Evolutionary conservation across 2,888 invertebrate genomes (phyloP).

Genomic region (Pristionchus entomophagus): DNA sequence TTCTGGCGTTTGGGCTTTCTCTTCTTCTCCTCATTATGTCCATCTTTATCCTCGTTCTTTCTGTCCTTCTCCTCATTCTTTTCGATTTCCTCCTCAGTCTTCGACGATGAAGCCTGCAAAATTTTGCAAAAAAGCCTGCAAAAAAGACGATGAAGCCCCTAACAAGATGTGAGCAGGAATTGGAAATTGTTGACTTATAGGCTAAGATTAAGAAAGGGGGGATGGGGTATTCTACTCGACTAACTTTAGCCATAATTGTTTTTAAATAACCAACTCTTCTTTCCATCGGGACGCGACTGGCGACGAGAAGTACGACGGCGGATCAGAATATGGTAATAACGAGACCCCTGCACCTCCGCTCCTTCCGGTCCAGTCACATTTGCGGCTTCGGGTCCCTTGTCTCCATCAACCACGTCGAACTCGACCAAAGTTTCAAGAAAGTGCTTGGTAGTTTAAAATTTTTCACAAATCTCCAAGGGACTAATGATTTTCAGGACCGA

Average conservation of each 20-base stretch:
- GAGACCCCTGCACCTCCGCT: slow-evolving; percentile 87
- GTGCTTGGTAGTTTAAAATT: no score
- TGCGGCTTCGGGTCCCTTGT: slow-evolving; percentile 92
- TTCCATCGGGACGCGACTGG: background rate
- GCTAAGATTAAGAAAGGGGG: no score
- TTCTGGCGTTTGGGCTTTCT: slow-evolving; percentile 7
- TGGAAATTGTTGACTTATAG: no score
- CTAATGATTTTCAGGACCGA: no score
- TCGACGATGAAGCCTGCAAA: background rate
- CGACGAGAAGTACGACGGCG: slow-evolving; percentile 19
- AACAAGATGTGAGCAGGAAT: no score
- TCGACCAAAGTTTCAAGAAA: no score
- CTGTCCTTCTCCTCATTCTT: background rate
- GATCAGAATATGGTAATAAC: slow-evolving; percentile 48
- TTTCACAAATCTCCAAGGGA: no score
- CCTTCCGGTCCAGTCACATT: slow-evolving; percentile 93
- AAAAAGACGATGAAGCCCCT: no score
- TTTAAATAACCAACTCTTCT: slow-evolving; percentile 39
- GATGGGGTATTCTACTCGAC: no score
- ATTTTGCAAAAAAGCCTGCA: no score
- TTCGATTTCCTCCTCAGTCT: background rate
- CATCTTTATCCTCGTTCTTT: background rate
- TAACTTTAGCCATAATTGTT: background rate
- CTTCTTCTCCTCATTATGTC: slow-evolving; percentile 27
- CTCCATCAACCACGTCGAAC: slow-evolving; percentile 83